Evolutionary conservation across 2,113 vertebrate species (phyloP).

Genomic region (Pangasianodon gigas): DNA sequence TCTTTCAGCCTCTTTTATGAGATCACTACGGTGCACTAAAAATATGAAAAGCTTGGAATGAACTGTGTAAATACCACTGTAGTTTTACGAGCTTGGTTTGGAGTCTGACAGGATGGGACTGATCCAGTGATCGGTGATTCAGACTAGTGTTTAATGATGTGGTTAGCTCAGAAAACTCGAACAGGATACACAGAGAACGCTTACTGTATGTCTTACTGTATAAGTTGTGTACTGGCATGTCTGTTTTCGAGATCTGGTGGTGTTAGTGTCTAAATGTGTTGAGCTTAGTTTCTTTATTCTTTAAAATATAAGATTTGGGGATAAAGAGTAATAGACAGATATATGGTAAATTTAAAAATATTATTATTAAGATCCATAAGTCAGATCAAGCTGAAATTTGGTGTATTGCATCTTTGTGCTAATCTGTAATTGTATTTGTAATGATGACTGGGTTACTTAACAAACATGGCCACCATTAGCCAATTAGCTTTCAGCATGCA

Average conservation of each 20-base stretch:
- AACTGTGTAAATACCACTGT: conserved; percentile 2
- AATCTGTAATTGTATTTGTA: neutral
- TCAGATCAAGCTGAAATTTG: neutral
- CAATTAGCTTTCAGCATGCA: no score
- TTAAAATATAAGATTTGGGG: neutral
- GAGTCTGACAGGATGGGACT: conserved; percentile 22
- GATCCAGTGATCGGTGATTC: neutral
- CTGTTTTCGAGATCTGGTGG: neutral
- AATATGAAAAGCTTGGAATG: neutral
- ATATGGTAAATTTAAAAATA: neutral
- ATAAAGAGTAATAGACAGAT: neutral
- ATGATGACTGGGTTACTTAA: no score
- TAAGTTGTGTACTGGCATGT: conserved; percentile 2
- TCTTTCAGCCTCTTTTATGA: neutral
- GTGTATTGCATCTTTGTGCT: neutral
- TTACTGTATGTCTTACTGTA: neutral
- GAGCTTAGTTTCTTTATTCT: neutral
- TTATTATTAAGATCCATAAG: neutral
- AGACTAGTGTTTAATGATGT: conserved; percentile 22
- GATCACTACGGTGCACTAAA: neutral
- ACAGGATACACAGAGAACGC: neutral
- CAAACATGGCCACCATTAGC: no score
- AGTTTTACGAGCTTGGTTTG: neutral
- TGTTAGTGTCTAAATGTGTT: neutral
- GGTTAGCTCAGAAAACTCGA: neutral